Base-by-base conservation (phyloP, 2,113 vertebrate genomes). In the Cynoglossus semilaevis region DNA sequence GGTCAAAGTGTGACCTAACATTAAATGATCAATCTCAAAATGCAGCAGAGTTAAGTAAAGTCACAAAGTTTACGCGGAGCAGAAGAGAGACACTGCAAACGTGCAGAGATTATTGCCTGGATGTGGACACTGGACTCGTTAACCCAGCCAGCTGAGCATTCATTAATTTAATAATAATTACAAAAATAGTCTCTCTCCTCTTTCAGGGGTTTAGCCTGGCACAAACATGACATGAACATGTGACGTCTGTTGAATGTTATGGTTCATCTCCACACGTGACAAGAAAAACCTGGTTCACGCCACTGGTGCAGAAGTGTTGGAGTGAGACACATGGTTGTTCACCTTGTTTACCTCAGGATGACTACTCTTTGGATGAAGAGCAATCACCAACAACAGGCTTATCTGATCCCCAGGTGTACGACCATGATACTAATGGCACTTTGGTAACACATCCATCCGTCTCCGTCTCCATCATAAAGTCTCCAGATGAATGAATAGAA, bases 341-440 rank as follows among this genome's bases (percentile, higher is more conserved):
- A 42, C 22, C 43, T 17, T 74, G 44, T 13, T 52, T 42, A 60
- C n/a, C 35, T 35, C 36, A 67, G 2, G 1, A 38, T 63, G 70
- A 78, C 50, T 59, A 79, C 79, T 57, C 82, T 86, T 63, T 85
- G 80, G 64, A 73, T 71, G 66, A 84, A 83, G 77, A 19, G 69
- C 16, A 83, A 52, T 70, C 83, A 63, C 76, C 14, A 16, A 56
- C 14, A 16, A 53, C 11, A 52, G 19, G 35, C 29, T 63, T 11
- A 6, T 50, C 41, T 10, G 42, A 60, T 47, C 67, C n/a, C 1
- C 0, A 9, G 11, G 58, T 17, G 56, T 7, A 58, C 51, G 65
- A 37, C 58, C 63, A 35, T 3, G 15, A 60, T 53, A 77, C 67
- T 71, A 75, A 81, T 69, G 63, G 81, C 63, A 79, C 74, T 40